Base-by-base conservation (phyloP, 2,797 vertebrate species). In the Lindbergichthys nudifrons region DNA sequence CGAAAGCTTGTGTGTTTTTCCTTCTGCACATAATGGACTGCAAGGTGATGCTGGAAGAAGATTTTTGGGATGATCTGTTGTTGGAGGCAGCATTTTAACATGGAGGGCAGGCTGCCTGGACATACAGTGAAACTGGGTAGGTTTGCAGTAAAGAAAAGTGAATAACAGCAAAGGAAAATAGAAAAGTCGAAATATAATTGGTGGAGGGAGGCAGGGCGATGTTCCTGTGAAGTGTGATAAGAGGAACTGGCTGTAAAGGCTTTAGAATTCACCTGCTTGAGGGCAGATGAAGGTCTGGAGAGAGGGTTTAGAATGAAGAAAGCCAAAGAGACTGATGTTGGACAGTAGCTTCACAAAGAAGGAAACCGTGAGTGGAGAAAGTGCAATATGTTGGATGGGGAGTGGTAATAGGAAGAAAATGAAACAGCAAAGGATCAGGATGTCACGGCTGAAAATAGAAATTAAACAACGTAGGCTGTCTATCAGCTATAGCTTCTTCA, bases 1-100 rank as follows among this genome's bases (percentile, higher is more conserved):
- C 59, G 46, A 65, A 82, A 46, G 60, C 46, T 54, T 78, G 61
- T 71, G 70, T 57, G 57, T 39, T 32, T 82, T 77, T 65, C 30
- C 30, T 36, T 73, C 36, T 54, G 41, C 21, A 52, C 53, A 50
- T 73, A 42, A 18, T 58, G 47, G 57, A 71, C 52, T 64, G 26
- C 69, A 79, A 74, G 74, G 70, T 70, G 76, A 75, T 45, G 53
- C 16, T 59, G 46, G 52, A 62, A 66, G 73, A 21, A 66, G 46
- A 68, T 61, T 77, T 74, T 36, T 36, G 4, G 73, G 54, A 56
- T 59, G 58, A 70, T 42, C 36, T 72, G 59, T 63, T 77, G 75
- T 77, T 84, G 62, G 77, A 84, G 53, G 65, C 61, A 69, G 81
- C 83, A 75, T 89, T 89, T 83, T 79, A 77, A 87, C 67, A 69